A percentile compares a stretch with the other conserved stretches of the same genome.
Evolutionary conservation across 2,113 vertebrate genomes (phyloP).

Genomic region (Eidolon helvum): DNA sequence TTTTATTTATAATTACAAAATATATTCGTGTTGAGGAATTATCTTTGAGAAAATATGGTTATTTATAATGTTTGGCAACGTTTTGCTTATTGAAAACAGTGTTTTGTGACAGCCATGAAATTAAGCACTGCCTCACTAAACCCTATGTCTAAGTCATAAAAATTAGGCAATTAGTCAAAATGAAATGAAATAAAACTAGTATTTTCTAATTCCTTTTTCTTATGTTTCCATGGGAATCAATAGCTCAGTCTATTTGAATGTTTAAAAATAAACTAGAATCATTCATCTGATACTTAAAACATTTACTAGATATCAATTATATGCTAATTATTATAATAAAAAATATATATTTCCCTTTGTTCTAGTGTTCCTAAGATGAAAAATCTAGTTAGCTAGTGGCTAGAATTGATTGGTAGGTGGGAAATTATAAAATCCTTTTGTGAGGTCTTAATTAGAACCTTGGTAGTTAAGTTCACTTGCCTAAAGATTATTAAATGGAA

Average conservation of each 20-base stretch:
- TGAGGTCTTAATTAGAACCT: background rate
- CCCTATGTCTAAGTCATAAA: background rate
- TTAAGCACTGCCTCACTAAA: background rate
- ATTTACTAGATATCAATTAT: background rate
- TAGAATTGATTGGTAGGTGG: background rate
- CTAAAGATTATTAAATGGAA: background rate
- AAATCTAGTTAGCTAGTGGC: background rate
- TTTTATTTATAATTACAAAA: background rate
- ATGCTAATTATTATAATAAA: background rate
- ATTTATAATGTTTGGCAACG: background rate
- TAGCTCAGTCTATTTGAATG: background rate
- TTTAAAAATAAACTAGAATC: slow-evolving; percentile 36
- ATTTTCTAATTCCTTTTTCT: background rate
- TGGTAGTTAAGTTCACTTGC: background rate
- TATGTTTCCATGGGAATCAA: slow-evolving; percentile 19
- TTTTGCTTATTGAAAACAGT: background rate
- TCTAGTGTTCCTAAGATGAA: background rate
- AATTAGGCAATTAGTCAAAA: slow-evolving; percentile 18
- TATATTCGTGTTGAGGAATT: background rate
- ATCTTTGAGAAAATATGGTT: background rate
- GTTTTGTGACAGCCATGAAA: slow-evolving; percentile 32
- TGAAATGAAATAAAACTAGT: slow-evolving; percentile 3
- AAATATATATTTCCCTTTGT: background rate
- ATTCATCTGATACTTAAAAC: background rate
- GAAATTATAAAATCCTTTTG: background rate